Base-by-base conservation (phyloP, 2,113 vertebrate genomes). In the Antechinus stuartii region DNA sequence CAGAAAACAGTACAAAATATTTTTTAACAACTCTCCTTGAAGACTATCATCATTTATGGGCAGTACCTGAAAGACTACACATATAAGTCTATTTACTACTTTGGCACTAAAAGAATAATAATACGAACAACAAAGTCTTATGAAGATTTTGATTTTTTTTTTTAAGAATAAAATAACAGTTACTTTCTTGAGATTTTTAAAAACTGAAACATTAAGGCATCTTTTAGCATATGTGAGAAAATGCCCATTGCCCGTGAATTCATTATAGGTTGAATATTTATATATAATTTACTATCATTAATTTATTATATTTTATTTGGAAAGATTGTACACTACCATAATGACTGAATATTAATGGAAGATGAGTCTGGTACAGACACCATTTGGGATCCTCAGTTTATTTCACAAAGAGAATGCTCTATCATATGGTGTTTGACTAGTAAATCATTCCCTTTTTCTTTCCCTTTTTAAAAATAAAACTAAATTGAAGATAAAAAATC, bases 11-110 rank as follows among this genome's bases (percentile, higher is more conserved):
- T 27, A 93, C 91, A 95, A 91, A 35, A 54, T 6, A 0, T 30
- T 56, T 47, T 47, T 91, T 96, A 90, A 91, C 49, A 92, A 92
- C 0, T 91, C 90, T 95, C 47, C 90, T 95, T 54, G 93, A 97
- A 96, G 12, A 5, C 42, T 90, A 54, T 30, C 47, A 94, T 53
- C 94, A 26, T 2, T 95, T 95, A 42, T 14, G 14, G 90, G 25
- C 49, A 90, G 10, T 27, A 49, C 47, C 26, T 49, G 90, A 94
- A 97, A 93, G 52, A 49, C 42, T 92, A 19, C 9, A 25, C 12
- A 22, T 25, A 90, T 84, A 95, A 90, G 27, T 91, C 27, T 50
- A 11, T 52, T 52, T 52, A 24, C 89, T 35, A 52, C 42, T 91
- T 94, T 91, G 19, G 27, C 94, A 95, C 89, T 92, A 92, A 96